Evolutionary conservation across 2,797 vertebrate species (phyloP), one percentile per base, ranked within the genome.

Genomic region (Miopithecus talapoin): DNA sequence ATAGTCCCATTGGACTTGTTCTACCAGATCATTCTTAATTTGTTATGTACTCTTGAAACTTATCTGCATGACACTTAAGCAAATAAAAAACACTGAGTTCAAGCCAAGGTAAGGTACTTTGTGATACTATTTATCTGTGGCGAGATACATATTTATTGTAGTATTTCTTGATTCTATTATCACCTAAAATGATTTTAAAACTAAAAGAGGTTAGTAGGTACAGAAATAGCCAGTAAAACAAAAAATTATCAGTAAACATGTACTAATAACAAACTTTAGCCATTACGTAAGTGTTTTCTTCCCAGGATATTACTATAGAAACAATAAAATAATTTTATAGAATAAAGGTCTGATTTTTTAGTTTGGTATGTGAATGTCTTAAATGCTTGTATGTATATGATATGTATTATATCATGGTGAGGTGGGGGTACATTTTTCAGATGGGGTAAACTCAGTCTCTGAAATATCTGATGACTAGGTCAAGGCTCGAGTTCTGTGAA

Each of bases 301-400:
- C 48, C 74, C 76, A 85, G 28, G 41, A 64, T 78, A 33, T 72
- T 87, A 14, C 5, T 90, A 13, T 68, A 22, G 24, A 41, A 84
- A 43, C 8, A 43, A 17, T 84, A 41, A n/a, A 16, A 39, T 86
- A 64, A 78, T 87, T 81, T 13, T 68, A 7, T 46, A 55, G 50
- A 86, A 83, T 83, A 55, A 91, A 94, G 19, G 22, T 87, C 30
- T 61, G 13, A 24, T 11, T 70, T 81, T 87, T 80, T 28, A 43
- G 26, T 87, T 97, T 92, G 80, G 30, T 72, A 90, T 93, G n/a
- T 59, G 36, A 75, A 28, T 80, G 68, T 81, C 95, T 78, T 72
- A 46, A 78, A 83, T 92, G 22, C 57, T 85, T 79, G 85, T 64
- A 57, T 5, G 11, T 81, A 36, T 53, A n/a, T 55, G 79, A 8